Conservation (phyloP, 1,140 invertebrate genomes). For the Papilio helenus region DNA sequence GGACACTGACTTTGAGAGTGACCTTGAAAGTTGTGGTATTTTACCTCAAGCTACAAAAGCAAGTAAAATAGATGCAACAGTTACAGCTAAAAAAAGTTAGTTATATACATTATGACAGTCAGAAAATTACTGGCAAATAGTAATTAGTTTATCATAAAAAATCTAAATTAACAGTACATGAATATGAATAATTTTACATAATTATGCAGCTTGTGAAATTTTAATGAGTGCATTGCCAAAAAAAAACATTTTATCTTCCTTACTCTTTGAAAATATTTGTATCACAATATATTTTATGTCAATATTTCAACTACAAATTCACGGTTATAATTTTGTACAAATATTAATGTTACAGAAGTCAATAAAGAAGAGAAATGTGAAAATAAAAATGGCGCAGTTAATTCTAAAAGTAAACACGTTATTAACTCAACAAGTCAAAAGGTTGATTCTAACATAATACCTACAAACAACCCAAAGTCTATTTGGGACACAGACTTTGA, state of each 20-base stretch:
- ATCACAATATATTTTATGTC: not conserved
- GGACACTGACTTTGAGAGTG: constrained; percentile 71
- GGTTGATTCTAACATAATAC: not conserved
- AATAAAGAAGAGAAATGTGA: not conserved
- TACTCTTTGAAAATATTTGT: not conserved
- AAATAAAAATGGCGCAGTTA: not conserved
- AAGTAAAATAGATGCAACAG: not conserved
- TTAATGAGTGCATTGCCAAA: too few species aligned
- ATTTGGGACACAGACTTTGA: constrained; percentile 69
- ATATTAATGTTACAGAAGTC: not conserved
- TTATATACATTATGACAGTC: not conserved
- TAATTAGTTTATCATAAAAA: too few species aligned
- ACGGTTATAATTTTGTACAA: not conserved
- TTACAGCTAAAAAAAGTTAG: not conserved
- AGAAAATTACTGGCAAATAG: too few species aligned
- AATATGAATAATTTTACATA: too few species aligned
- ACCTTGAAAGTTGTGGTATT: constrained; percentile 49
- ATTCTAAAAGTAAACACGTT: not conserved
- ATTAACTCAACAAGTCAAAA: not conserved
- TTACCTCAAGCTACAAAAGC: constrained; percentile 2
- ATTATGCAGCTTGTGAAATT: too few species aligned
- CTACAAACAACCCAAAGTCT: not conserved
- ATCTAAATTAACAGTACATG: too few species aligned
- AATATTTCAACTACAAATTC: not conserved
- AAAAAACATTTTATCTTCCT: too few species aligned